Percentiles rank a stretch among this genome's conserved stretches.
phyloP scores from a whole-genome alignment of 2,888 invertebrate genomes.

The Rutpela maculata region DNA sequence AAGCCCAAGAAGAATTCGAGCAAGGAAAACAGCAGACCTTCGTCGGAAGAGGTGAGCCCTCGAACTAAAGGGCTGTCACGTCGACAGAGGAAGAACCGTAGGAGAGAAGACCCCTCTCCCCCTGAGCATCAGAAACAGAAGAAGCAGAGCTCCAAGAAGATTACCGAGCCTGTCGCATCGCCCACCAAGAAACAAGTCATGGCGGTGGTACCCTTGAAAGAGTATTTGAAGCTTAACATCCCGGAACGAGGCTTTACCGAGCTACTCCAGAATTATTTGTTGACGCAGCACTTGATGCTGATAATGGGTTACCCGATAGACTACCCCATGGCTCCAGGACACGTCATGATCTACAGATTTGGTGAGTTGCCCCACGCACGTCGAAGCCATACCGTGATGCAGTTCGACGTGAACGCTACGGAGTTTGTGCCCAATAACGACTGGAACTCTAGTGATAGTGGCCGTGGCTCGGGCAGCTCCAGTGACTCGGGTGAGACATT shows the following conservation, averaged over 20 bases:
- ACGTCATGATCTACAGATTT: slow-evolving; percentile 35
- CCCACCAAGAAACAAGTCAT: slow-evolving; percentile 42
- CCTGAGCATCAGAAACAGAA: slow-evolving; percentile 60
- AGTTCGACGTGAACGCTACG: slow-evolving; percentile 81
- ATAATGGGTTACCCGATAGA: slow-evolving; percentile 84
- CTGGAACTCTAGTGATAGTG: slow-evolving; percentile 57
- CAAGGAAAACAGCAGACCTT: slow-evolving; percentile 69
- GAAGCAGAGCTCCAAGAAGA: slow-evolving; percentile 49
- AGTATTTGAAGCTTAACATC: slow-evolving; percentile 73
- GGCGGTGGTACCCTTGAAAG: slow-evolving; percentile 70
- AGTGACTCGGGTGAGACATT: slow-evolving; percentile 67
- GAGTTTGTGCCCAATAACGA: slow-evolving; percentile 78
- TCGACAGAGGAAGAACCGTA: slow-evolving; percentile 76
- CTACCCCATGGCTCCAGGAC: slow-evolving; percentile 67
- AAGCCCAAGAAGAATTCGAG: slow-evolving; percentile 64
- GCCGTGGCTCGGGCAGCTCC: slow-evolving; percentile 74
- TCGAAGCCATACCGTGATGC: slow-evolving; percentile 19
- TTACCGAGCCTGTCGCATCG: slow-evolving; percentile 10
- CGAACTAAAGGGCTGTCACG: slow-evolving; percentile 75
- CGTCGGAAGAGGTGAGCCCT: slow-evolving; percentile 73
- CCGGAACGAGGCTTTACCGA: slow-evolving; percentile 77
- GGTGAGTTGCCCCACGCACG: slow-evolving; percentile 23
- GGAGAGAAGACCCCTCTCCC: slow-evolving; percentile 60
- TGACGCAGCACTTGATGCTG: slow-evolving; percentile 79
- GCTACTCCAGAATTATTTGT: slow-evolving; percentile 79